Conservation (phyloP, 2,113 vertebrate species). For the Triplophysa rosa region DNA sequence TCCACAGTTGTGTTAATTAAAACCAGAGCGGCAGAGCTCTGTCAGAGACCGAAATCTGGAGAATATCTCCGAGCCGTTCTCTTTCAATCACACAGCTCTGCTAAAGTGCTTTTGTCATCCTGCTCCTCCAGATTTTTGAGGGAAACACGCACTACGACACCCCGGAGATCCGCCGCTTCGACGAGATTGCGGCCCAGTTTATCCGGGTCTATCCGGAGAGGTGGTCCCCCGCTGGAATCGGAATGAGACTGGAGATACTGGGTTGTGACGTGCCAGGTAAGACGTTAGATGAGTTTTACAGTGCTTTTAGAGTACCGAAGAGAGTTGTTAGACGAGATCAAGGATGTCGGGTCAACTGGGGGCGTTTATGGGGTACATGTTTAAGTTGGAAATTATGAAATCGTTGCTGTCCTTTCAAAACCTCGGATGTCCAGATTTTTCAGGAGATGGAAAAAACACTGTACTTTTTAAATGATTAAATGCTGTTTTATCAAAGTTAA, state of each 20-base stretch:
- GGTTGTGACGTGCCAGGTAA: conserved; percentile 96
- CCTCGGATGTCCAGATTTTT: no score
- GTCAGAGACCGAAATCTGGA: conserved; percentile 45
- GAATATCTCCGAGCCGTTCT: conserved; percentile 13
- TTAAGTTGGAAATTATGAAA: no score
- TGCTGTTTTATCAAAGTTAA: no score
- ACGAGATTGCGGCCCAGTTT: conserved; percentile 87
- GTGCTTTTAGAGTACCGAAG: background rate
- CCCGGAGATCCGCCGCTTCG: conserved; percentile 92
- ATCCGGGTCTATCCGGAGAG: conserved; percentile 90
- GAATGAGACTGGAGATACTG: conserved; percentile 95
- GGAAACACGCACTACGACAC: conserved; percentile 96
- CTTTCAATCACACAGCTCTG: conserved; percentile 5
- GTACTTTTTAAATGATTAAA: no score
- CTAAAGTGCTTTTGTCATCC: conserved; percentile 5
- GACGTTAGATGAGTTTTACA: conserved; percentile 14
- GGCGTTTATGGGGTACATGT: background rate
- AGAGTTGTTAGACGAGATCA: background rate
- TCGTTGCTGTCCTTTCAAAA: no score
- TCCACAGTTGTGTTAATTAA: conserved; percentile 57
- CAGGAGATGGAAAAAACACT: no score
- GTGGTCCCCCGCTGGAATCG: conserved; percentile 94
- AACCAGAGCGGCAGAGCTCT: conserved; percentile 43
- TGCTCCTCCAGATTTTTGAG: conserved; percentile 84
- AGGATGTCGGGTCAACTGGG: background rate